Conservation (phyloP, 2,113 vertebrate genomes). For the Calonectris borealis region DNA sequence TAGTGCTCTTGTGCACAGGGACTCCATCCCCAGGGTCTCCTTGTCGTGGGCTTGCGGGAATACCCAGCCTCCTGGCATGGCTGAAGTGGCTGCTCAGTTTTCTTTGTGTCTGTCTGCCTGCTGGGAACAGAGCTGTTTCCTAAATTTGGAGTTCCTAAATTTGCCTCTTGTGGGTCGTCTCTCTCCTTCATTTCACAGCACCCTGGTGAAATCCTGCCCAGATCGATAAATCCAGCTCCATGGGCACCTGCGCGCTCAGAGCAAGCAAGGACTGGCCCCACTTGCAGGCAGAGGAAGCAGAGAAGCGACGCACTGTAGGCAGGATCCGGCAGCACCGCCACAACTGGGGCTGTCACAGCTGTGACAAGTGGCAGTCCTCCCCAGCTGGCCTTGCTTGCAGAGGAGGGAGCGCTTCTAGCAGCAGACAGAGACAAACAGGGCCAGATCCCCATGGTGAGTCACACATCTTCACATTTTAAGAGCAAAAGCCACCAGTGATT, state of each 20-base stretch:
- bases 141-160: background rate
- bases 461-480: background rate
- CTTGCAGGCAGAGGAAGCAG: background rate
- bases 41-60: background rate
- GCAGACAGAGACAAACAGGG: background rate
- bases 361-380: background rate
- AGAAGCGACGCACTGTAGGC: accelerated
- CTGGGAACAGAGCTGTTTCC: background rate
- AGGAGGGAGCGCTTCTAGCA: background rate
- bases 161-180: background rate
- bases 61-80: background rate
- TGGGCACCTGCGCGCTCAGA: background rate
- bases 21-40: background rate
- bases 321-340: background rate
- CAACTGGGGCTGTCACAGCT: background rate
- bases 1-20: background rate
- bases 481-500: background rate
- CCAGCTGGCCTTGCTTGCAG: background rate
- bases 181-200: background rate
- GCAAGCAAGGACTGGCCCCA: background rate
- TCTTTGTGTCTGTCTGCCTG: background rate
- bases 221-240: background rate
- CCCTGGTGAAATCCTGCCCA: background rate
- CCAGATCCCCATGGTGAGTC: background rate
- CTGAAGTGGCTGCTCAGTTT: background rate